A percentile compares a stretch with the other conserved stretches of the same genome.
Evolutionary conservation across 2,888 invertebrate species (phyloP).

Genomic region (Drosophila anomelani): DNA sequence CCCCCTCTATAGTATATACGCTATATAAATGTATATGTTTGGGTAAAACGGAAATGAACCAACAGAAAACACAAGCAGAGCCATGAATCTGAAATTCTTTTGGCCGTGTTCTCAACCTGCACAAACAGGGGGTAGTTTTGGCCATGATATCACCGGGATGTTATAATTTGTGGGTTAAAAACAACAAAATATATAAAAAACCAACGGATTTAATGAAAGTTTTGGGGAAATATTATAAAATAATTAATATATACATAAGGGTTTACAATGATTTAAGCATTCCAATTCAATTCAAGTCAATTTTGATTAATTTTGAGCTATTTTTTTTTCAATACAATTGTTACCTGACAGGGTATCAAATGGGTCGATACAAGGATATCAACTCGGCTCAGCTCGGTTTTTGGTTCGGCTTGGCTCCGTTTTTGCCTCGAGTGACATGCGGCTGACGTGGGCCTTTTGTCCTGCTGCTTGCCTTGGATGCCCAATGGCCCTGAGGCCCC

Average conservation of each 20-base stretch:
- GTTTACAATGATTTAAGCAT: too few species aligned
- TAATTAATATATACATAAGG: background rate
- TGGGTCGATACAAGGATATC: background rate
- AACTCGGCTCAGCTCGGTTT: conserved; percentile 3
- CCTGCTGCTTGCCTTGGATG: conserved; percentile 34
- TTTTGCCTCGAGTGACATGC: conserved; percentile 70
- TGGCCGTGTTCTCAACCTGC: conserved; percentile 5
- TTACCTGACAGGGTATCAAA: background rate
- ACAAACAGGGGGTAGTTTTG: conserved; percentile 1
- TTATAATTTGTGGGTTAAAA: background rate
- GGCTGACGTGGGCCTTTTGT: conserved; percentile 62
- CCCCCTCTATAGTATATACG: background rate
- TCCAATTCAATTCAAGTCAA: too few species aligned
- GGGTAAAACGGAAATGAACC: conserved; percentile 72
- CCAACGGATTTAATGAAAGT: background rate
- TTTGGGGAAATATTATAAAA: background rate
- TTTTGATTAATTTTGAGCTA: too few species aligned
- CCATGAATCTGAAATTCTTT: conserved; percentile 76
- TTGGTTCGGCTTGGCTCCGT: conserved; percentile 44
- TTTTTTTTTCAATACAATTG: background rate
- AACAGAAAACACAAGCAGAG: conserved; percentile 64
- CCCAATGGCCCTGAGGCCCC: conserved; percentile 26
- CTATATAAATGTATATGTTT: conserved; percentile 29
- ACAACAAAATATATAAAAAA: background rate
- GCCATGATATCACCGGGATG: too few species aligned